These are phyloP conservation scores for Trachelus troglodyta DNA, from an alignment of 2,888 invertebrate species.

Conservation along the genomic window DNA sequence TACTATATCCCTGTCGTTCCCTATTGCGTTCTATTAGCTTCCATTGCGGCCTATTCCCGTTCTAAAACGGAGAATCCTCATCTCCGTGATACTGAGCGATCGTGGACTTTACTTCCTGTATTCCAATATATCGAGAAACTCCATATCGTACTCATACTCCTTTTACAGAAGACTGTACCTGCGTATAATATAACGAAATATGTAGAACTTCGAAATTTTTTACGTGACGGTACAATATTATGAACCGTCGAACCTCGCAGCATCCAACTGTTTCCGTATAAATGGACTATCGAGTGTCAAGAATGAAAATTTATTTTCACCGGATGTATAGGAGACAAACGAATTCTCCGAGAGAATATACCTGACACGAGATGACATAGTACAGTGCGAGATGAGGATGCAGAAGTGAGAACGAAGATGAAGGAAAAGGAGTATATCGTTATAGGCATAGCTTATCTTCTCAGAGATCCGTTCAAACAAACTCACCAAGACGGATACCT, in stretches of 20 bases:
- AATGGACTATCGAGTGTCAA: background rate
- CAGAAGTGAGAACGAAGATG: background rate
- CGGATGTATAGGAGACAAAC: background rate
- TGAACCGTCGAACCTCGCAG: background rate
- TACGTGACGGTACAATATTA: background rate
- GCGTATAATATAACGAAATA: too few relatives aligned
- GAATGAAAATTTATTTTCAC: background rate
- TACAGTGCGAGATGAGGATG: background rate
- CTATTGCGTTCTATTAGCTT: conserved; percentile 10
- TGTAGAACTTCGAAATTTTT: background rate
- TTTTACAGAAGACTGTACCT: background rate
- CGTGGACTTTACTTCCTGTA: background rate
- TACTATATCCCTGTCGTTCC: conserved; percentile 9
- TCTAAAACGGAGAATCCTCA: background rate
- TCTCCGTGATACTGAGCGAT: background rate
- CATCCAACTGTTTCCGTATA: background rate
- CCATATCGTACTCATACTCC: background rate
- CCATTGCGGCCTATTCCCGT: background rate
- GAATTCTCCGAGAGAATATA: background rate
- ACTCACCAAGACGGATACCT: background rate
- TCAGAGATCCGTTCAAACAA: background rate
- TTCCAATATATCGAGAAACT: background rate
- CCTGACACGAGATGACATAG: background rate
- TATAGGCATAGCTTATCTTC: background rate
- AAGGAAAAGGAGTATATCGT: background rate